Evolutionary conservation across 1,140 invertebrate genomes (phyloP).

Genomic region (Drosophila athabasca): DNA sequence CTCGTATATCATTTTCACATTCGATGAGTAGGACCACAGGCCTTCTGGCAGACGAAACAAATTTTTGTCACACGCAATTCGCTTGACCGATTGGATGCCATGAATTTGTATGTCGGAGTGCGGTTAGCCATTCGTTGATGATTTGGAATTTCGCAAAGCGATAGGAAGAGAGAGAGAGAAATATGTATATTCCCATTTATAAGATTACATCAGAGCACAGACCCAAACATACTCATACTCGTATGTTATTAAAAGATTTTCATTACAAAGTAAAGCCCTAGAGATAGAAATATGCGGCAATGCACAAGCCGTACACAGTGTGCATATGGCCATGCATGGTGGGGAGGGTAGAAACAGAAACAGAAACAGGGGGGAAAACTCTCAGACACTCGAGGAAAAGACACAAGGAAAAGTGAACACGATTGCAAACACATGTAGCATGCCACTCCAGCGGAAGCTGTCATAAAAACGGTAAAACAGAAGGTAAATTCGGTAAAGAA

Average conservation of each 20-base stretch:
- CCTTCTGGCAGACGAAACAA: conserved; percentile 45
- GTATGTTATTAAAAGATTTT: too few species aligned
- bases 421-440: conserved; percentile 65
- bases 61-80: conserved; percentile 53
- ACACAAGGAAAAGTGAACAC: conserved; percentile 15
- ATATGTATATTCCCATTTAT: too few species aligned
- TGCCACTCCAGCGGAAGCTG: conserved; percentile 66
- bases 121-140: conserved; percentile 14
- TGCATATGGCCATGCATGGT: too few species aligned
- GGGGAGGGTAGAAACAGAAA: too few species aligned
- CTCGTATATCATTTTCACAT: conserved; percentile 15
- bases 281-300: too few species aligned
- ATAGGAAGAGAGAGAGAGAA: too few species aligned
- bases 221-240: too few species aligned
- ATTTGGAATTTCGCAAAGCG: not conserved
- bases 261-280: too few species aligned
- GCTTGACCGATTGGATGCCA: conserved; percentile 13
- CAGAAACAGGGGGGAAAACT: conserved; percentile 16
- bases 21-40: conserved; percentile 23
- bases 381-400: conserved; percentile 9
- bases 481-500: conserved; percentile 9
- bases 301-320: too few species aligned
- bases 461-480: conserved; percentile 64
- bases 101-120: conserved; percentile 9
- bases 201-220: too few species aligned